Base-by-base conservation (phyloP, 2,888 invertebrate species). In the Dexiosoma caninum region DNA sequence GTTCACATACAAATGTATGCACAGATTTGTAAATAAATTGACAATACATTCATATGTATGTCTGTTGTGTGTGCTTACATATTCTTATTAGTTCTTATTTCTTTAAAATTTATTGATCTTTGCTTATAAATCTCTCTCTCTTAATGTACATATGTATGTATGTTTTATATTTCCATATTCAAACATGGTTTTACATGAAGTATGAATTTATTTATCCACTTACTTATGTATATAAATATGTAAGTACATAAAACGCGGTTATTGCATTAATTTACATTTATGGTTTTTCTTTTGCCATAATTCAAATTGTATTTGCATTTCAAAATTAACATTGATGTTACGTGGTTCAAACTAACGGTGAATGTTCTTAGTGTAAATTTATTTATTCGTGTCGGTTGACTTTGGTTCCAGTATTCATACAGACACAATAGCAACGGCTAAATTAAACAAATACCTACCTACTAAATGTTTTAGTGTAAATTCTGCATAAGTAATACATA, bases 251-350 rank as follows among this genome's bases (percentile, higher is more conserved):
- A 66, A 62, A 27, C 53, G 59, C 59, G 16, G 32, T 69, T 62
- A 62, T 62, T 69, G 49, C 51, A 80, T 84, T 76, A 75, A 64
- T 49, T 70, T 53, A 55, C 70, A 51, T 62, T 64, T 59, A 59
- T 16, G 69, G 30, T 8, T 64, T 44, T 51, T 69, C 35, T 69
- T 35, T 84, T 83, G 85, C 82, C 86, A 85, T 86, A 87, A 86
- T 84, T 86, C 85, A 88, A 88, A 88, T n/a, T n/a, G n/a, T 88
- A 88, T 88, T 88, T 88, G 86, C 88, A 88, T 87, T 88, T 85
- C 84, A 83, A 87, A 87, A 87, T 87, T 87, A 88, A 86, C 87
- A 86, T 87, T 85, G 86, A 84, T 76, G 85, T 83, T 85, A 86
- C 62, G 84, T 86, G 86, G 88, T 87, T 82, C 71, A 64, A 84